Base-by-base conservation (phyloP, 1,140 invertebrate genomes). In the Rhopalosiphum padi region DNA sequence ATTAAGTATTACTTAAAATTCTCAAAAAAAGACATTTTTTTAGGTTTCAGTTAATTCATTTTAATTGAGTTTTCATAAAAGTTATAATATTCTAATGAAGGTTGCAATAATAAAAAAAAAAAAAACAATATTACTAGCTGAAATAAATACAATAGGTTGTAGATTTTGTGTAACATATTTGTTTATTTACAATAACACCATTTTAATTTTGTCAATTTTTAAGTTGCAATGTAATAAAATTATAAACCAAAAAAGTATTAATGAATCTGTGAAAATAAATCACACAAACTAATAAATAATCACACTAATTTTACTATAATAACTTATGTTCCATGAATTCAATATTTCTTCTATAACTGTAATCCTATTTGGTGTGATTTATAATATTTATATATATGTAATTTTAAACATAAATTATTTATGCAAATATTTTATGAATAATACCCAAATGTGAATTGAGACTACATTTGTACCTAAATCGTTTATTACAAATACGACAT, bases 381-480 rank as follows among this genome's bases (percentile, higher is more conserved):
- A 25, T 60, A 0, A 25, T 60, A 30, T n/a, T n/a, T n/a, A n/a
- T n/a, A n/a, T n/a, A n/a, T n/a, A n/a, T n/a, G n/a, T n/a, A 8
- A 11, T 68, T 68, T 86, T 18, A 11, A 86, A 23, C 25, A 46
- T 86, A 15, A 41, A 43, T 30, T 86, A 43, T 86, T 41, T 18
- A 30, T 43, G 85, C 5, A 46, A 41, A 5, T 46, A 43, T 6
- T 86, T 15, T 22, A 4, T 53, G 48, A 53, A 53, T 37, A 23
- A 88, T 37, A 23, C 21, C 46, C n/a, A 88, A 53, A 88, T 88
- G 83, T 25, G 23, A 41, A 41, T 46, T 86, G 30, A 88, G n/a
- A 89, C 87, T 35, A 51, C 18, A 22, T 89, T 89, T 89, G n/a
- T 89, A 53, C 46, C 87, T 35, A 35, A 89, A 89, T 6, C 15